These are phyloP conservation scores for Trinectes maculatus DNA, from an alignment of 2,113 vertebrate genomes.

Conservation along the genomic window DNA sequence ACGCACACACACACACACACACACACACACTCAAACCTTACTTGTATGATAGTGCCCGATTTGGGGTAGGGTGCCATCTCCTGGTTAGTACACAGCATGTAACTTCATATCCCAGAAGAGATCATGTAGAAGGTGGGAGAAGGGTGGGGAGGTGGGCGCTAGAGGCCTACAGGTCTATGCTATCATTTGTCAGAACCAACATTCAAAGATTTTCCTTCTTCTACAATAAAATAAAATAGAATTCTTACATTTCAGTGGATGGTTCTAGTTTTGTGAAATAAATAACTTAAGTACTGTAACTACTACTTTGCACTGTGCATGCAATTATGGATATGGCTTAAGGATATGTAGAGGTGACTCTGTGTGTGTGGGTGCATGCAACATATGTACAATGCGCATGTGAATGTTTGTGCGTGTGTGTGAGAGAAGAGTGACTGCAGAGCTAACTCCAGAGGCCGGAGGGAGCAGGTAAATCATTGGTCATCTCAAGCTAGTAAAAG, in stretches of 20 bases:
- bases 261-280: neutral
- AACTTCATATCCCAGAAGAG: slow-evolving; percentile 21
- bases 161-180: neutral
- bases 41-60: slow-evolving; percentile 60
- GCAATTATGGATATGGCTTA: slow-evolving; percentile 7
- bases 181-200: slow-evolving; percentile 2
- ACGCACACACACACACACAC: neutral
- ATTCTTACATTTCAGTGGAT: neutral
- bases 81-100: slow-evolving; percentile 81
- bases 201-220: slow-evolving; percentile 1
- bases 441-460: slow-evolving; percentile 57
- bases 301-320: neutral
- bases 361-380: slow-evolving; percentile 13
- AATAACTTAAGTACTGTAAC: neutral
- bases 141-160: neutral
- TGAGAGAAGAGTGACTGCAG: slow-evolving; percentile 32
- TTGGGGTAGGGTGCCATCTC: slow-evolving; percentile 94
- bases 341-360: neutral
- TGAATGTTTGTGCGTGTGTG: neutral
- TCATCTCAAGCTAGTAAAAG: slow-evolving; percentile 95
- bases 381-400: neutral
- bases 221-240: neutral
- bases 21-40: neutral
- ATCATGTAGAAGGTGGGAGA: neutral
- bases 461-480: slow-evolving; percentile 97